Conservation (phyloP, 2,888 invertebrate species). For the Siphlonurus alternatus region DNA sequence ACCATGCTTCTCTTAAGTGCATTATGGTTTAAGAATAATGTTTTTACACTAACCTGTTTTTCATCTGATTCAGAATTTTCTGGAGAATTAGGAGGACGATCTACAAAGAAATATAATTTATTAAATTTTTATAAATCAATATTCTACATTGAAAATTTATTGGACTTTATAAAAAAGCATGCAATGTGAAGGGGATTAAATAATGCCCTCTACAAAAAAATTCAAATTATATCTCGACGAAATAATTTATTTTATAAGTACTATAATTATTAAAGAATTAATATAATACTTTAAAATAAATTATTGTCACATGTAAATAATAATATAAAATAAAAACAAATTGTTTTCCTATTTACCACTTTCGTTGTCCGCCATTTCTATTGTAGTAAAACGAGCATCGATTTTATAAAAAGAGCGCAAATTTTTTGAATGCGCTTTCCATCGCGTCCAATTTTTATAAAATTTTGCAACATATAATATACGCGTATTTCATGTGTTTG, state of each 20-base stretch:
- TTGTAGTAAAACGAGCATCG: background rate
- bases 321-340: background rate
- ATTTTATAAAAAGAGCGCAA: background rate
- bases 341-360: background rate
- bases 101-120: background rate
- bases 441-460: no score
- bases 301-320: background rate
- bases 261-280: background rate
- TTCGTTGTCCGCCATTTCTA: conserved; percentile 1
- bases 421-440: no score
- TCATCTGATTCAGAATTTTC: background rate
- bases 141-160: background rate
- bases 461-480: no score
- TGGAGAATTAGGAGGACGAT: background rate
- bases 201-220: background rate
- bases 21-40: background rate
- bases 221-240: background rate
- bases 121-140: background rate
- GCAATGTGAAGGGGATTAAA: background rate
- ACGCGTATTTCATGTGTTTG: no score
- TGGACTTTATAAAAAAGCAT: background rate
- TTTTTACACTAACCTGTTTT: background rate
- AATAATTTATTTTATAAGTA: background rate
- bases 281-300: background rate
- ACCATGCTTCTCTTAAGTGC: background rate